phyloP scores from a whole-genome alignment of 64 coral and sea anemone genomes.

The Actinia equina region DNA sequence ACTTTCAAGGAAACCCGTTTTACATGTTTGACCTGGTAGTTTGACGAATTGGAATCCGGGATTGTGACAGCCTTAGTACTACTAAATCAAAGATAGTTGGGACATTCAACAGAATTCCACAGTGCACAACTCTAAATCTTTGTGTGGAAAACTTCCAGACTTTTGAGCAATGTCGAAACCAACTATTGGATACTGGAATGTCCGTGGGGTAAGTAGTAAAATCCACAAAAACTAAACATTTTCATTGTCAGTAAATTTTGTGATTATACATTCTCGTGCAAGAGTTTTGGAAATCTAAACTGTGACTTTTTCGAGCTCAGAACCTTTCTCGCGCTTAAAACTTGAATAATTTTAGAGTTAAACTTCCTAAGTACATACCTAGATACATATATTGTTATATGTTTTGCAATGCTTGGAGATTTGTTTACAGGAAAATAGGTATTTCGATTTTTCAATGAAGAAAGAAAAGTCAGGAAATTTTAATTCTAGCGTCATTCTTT shows the following conservation, averaged over 20 bases:
- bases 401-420: too few relatives aligned
- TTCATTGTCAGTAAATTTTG: too few relatives aligned
- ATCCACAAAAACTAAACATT: not conserved
- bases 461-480: too few relatives aligned
- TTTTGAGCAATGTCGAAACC: constrained; percentile 1
- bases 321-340: too few relatives aligned
- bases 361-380: too few relatives aligned
- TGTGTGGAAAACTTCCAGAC: not conserved
- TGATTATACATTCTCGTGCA: too few relatives aligned
- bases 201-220: constrained; percentile 31
- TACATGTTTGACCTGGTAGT: not conserved
- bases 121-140: not conserved
- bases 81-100: not conserved
- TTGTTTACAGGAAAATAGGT: too few relatives aligned
- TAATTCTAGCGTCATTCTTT: too few relatives aligned
- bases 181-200: constrained; percentile 36
- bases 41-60: not conserved
- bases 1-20: not conserved
- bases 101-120: not conserved
- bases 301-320: not conserved
- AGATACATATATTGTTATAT: too few relatives aligned
- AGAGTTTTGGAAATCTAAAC: too few relatives aligned
- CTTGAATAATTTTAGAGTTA: too few relatives aligned
- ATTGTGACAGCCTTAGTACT: not conserved
- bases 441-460: too few relatives aligned